phyloP scores from a whole-genome alignment of 2,797 vertebrate genomes.

The Melanotaenia nigrans region DNA sequence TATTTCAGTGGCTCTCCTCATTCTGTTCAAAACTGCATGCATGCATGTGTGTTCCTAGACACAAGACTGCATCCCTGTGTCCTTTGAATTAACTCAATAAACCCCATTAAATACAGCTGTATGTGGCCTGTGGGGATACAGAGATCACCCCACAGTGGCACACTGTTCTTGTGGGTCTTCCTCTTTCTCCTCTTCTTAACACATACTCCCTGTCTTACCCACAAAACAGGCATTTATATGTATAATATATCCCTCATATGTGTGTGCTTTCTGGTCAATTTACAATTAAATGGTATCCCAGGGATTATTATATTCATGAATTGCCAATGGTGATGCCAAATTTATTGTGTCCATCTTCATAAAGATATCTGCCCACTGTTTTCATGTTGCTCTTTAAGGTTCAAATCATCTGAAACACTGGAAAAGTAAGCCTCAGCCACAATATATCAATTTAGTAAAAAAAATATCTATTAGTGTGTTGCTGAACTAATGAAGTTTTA shows the following conservation, averaged over 20 bases:
- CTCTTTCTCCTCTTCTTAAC: conserved; percentile 32
- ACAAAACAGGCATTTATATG: conserved; percentile 73
- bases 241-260: conserved; percentile 64
- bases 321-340: conserved; percentile 63
- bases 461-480: conserved; percentile 63
- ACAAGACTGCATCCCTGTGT: conserved; percentile 47
- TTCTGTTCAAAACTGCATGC: conserved; percentile 37
- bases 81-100: conserved; percentile 68
- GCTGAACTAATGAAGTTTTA: conserved; percentile 71
- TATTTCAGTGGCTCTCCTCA: conserved; percentile 66
- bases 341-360: conserved; percentile 79
- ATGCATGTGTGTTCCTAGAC: conserved; percentile 25
- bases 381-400: conserved; percentile 46
- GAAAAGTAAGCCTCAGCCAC: conserved; percentile 48
- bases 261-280: conserved; percentile 70
- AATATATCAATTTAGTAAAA: conserved; percentile 56
- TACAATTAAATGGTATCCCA: conserved; percentile 69
- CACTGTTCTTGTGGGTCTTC: conserved; percentile 60
- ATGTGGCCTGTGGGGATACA: conserved; percentile 65
- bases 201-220: conserved; percentile 39
- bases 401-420: conserved; percentile 59
- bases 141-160: conserved; percentile 58
- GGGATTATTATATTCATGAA: conserved; percentile 77
- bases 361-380: conserved; percentile 58
- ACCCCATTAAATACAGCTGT: conserved; percentile 77